Evolutionary conservation across 2,113 vertebrate species (phyloP).

Genomic region (Oreochromis aureus): DNA sequence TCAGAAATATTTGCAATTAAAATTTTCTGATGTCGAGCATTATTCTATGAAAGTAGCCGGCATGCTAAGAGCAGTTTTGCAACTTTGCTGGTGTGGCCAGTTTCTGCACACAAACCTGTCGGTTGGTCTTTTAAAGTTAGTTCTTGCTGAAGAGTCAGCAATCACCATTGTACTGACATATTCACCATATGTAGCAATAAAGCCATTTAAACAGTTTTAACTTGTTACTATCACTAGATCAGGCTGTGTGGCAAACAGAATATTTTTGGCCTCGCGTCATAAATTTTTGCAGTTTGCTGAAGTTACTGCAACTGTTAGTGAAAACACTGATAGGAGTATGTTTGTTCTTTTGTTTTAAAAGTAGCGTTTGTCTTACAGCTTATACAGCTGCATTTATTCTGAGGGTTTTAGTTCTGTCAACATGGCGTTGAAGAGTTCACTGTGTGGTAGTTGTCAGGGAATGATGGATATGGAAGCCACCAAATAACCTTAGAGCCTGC

Average conservation of each 20-base stretch:
- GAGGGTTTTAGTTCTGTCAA: not conserved
- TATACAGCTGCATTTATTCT: not conserved
- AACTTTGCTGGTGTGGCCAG: not conserved
- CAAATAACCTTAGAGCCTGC: not conserved
- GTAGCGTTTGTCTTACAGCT: not conserved
- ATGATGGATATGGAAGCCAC: not conserved
- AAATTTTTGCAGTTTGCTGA: not conserved
- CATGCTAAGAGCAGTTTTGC: not conserved
- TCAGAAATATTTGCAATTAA: not conserved
- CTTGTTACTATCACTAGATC: not conserved
- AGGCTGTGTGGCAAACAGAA: not conserved
- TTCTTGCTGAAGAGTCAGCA: not conserved
- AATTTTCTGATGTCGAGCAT: not conserved
- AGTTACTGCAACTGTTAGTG: not conserved
- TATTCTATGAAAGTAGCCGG: not conserved
- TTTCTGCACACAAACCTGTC: not conserved
- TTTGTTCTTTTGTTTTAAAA: not conserved
- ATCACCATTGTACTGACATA: not conserved
- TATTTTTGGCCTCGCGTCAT: not conserved
- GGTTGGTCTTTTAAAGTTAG: not conserved
- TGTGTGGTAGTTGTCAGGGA: not conserved
- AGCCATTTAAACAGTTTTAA: not conserved
- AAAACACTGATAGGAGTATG: not conserved
- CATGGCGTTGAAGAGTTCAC: not conserved
- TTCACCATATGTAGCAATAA: not conserved